Percentiles rank a stretch among this genome's conserved stretches.
These are phyloP conservation scores for Alethe castanea DNA, from an alignment of 2,113 vertebrate genomes.

Conservation along the genomic window DNA sequence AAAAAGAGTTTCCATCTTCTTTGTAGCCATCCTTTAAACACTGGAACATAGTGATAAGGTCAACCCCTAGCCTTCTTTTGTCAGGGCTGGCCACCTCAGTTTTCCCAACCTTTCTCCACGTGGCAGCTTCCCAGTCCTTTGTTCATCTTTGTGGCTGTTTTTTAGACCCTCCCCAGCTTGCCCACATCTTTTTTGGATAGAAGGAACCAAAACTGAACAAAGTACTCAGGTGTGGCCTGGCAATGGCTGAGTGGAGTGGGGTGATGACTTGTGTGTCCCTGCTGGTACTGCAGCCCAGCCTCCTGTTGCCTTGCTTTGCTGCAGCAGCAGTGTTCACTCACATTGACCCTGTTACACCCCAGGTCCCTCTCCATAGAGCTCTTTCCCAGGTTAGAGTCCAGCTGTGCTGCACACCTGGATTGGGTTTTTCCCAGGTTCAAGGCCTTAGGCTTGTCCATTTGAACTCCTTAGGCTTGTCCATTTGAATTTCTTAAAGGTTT, in stretches of 20 bases:
- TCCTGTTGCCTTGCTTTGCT: background rate
- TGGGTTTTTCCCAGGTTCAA: background rate
- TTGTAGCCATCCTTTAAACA: background rate
- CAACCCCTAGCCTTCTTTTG: background rate
- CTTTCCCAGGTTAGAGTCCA: background rate
- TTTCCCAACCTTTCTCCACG: background rate
- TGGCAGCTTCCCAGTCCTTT: background rate
- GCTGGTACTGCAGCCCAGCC: background rate
- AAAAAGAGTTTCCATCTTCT: background rate
- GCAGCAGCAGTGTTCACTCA: background rate
- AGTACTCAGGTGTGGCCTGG: background rate
- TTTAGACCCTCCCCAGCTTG: too few species aligned
- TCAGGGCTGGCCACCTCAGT: background rate
- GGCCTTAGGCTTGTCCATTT: background rate
- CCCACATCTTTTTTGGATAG: background rate
- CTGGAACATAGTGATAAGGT: background rate
- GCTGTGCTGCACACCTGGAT: background rate
- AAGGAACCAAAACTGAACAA: background rate
- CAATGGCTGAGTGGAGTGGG: fast-evolving
- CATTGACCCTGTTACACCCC: too few species aligned
- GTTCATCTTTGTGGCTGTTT: background rate
- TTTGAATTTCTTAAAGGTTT: background rate
- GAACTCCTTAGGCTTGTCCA: background rate
- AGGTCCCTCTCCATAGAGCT: background rate
- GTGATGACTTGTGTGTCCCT: background rate